A percentile compares a stretch with the other conserved stretches of the same genome.
phyloP scores from a whole-genome alignment of 2,797 vertebrate species.

The Cacajao melanocephalus region DNA sequence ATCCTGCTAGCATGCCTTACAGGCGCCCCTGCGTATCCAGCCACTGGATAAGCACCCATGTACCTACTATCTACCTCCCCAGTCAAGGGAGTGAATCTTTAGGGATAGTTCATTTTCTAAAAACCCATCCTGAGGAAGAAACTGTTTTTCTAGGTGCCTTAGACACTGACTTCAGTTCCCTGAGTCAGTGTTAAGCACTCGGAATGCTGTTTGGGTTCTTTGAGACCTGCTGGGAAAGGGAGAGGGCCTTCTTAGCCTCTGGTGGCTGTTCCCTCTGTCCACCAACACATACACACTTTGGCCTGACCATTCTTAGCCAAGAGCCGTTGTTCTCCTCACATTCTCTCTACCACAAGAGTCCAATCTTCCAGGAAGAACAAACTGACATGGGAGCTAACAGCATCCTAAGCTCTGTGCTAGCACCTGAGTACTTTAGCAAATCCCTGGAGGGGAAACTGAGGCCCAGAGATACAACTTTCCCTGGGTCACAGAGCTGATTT shows the following conservation, averaged over 20 bases:
- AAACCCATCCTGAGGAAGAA: not conserved
- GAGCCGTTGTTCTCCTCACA: not conserved
- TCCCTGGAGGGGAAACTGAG: not conserved
- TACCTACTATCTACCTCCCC: not conserved
- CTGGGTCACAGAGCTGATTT: not conserved
- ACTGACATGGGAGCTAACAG: not conserved
- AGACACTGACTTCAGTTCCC: not conserved
- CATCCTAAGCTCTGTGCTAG: not conserved
- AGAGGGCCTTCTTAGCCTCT: not conserved
- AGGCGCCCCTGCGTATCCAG: not conserved
- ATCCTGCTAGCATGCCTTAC: not conserved
- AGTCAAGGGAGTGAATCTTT: not conserved
- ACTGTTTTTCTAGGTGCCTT: not conserved
- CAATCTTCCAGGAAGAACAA: not conserved
- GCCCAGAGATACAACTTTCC: too few relatives aligned
- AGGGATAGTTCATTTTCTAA: not conserved
- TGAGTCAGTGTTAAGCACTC: not conserved
- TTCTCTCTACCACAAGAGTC: not conserved
- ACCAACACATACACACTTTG: too few relatives aligned
- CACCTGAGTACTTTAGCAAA: not conserved
- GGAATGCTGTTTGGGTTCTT: not conserved
- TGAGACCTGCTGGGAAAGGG: not conserved
- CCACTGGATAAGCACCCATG: accelerated
- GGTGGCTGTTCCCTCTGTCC: not conserved
- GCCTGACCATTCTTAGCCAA: not conserved